phyloP scores from a whole-genome alignment of 2,113 vertebrate genomes.

The Felis chaus region DNA sequence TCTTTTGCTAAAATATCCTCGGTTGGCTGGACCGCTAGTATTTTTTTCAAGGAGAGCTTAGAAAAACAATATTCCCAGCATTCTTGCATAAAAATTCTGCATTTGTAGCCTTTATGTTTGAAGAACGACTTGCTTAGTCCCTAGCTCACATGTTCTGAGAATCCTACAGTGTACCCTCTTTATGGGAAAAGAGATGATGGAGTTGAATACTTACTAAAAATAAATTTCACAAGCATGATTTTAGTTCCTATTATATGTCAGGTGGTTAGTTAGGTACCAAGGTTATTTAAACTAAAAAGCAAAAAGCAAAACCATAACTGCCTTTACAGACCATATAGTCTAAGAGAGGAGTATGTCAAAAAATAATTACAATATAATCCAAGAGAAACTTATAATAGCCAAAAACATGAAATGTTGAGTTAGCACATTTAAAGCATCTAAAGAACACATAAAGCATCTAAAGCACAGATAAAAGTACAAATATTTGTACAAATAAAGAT shows the following conservation, averaged over 20 bases:
- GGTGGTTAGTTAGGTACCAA: background rate
- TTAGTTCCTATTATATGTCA: background rate
- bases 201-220: background rate
- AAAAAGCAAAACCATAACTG: background rate
- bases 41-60: background rate
- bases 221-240: background rate
- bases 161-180: background rate
- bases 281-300: background rate
- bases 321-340: background rate
- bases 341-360: background rate
- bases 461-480: background rate
- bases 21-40: background rate
- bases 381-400: background rate
- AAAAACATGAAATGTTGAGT: background rate
- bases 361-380: background rate
- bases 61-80: background rate
- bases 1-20: constrained; percentile 19
- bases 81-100: background rate
- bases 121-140: background rate
- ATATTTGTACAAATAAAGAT: background rate
- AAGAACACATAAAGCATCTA: background rate
- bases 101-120: background rate
- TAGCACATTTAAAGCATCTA: background rate
- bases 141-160: background rate
- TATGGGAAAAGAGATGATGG: background rate